Conservation (phyloP, 92 coral and sea anemone species). For the Hydrozoanthus gracilis region DNA sequence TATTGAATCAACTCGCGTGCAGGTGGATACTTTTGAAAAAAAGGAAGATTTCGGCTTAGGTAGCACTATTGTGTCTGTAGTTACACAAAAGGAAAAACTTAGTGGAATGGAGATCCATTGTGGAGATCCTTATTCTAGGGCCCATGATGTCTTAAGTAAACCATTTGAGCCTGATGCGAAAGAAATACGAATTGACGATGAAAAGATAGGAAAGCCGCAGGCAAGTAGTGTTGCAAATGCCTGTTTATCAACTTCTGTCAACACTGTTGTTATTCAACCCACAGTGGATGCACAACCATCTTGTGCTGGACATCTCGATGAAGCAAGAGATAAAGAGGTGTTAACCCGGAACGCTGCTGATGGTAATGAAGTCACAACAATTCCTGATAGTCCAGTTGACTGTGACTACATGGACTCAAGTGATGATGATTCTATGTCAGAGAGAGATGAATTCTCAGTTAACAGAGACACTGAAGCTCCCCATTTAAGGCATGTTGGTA, state of each 20-base stretch:
- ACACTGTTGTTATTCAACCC: neutral
- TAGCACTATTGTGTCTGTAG: no score
- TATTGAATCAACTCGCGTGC: neutral
- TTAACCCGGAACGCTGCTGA: neutral
- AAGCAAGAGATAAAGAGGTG: neutral
- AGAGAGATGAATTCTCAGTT: neutral
- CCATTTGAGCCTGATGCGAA: neutral
- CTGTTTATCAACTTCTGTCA: neutral
- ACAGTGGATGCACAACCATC: neutral
- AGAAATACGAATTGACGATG: neutral
- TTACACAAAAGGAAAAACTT: no score
- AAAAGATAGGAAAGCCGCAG: neutral
- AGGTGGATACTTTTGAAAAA: neutral
- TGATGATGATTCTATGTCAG: neutral
- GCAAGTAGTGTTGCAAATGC: neutral
- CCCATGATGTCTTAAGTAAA: neutral
- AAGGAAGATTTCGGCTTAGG: neutral
- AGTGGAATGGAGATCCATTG: no score
- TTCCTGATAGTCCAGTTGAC: conserved; percentile 44
- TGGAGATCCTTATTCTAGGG: no score
- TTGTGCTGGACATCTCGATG: no score
- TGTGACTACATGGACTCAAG: neutral
- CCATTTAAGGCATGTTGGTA: neutral
- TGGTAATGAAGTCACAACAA: conserved; percentile 8
- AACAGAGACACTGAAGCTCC: neutral